phyloP scores from a whole-genome alignment of 2,888 invertebrate species.

The Andrena bucephala region DNA sequence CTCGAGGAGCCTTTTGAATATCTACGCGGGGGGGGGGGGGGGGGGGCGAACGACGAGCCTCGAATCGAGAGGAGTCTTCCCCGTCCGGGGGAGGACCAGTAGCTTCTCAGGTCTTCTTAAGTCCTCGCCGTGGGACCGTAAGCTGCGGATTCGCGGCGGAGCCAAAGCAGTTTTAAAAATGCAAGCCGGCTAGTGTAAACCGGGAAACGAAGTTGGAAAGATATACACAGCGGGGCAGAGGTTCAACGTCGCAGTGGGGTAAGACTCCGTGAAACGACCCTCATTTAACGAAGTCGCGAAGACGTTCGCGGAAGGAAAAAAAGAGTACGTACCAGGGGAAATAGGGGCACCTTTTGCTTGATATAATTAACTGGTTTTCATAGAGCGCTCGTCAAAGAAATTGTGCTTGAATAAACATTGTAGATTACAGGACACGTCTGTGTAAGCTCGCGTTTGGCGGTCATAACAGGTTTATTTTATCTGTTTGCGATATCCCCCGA shows the following conservation, averaged over 20 bases:
- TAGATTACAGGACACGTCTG: not conserved
- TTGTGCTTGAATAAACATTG: not conserved
- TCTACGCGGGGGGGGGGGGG: not conserved
- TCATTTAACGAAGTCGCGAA: constrained; percentile 55
- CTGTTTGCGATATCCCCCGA: not conserved
- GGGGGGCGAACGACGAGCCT: not conserved
- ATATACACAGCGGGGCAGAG: constrained; percentile 24
- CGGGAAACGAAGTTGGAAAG: constrained; percentile 16
- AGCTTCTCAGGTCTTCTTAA: not conserved
- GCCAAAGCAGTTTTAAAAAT: constrained; percentile 19
- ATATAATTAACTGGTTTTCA: constrained; percentile 50
- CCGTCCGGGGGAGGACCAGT: not conserved
- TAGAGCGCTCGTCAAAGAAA: constrained; percentile 36
- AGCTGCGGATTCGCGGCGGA: not conserved
- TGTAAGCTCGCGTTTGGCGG: not conserved
- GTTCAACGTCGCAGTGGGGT: constrained; percentile 29
- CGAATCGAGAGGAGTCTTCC: not conserved
- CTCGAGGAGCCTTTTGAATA: constrained; percentile 49
- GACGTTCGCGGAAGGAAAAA: constrained; percentile 30
- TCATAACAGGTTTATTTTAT: not conserved
- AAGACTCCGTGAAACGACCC: constrained; percentile 3
- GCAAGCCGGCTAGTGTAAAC: constrained; percentile 20
- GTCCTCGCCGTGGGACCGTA: not conserved
- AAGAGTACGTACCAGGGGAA: constrained; percentile 15
- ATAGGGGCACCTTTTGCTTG: constrained; percentile 36